Evolutionary conservation across 2,888 invertebrate species (phyloP), one percentile per base, ranked within the genome.

Genomic region (Shargacucullia verbasci): DNA sequence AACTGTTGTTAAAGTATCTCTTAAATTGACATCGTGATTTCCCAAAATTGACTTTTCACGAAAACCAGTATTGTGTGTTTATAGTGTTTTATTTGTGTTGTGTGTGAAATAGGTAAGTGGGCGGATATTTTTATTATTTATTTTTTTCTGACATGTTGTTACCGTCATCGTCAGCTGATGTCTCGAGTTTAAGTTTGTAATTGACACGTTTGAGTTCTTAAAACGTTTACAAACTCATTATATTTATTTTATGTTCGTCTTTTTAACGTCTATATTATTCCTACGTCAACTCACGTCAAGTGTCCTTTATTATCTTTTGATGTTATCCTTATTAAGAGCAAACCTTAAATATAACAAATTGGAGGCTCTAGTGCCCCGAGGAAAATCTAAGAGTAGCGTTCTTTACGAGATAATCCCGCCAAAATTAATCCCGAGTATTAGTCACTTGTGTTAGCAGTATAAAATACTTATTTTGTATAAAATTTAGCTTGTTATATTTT

Each of bases 91-190:
- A 50, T 70, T 58, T 70, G 75, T 75, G 66, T 68, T 71, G 70
- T 76, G 76, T 73, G 72, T 72, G 66, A 70, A 62, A 46, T 68
- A 73, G 76, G 76, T 76, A 58, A 76, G 76, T 73, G 48, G 43
- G 49, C 29, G 38, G 41, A 47, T 43, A 25, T 59, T 57, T 65
- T 60, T 60, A 47, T 59, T 57, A 11, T 53, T 39, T 59, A 43
- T 43, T 63, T 69, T n/a, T 39, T 64, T 50, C 20, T 59, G 41
- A 55, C 47, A 33, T 66, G 53, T 62, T 63, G 5, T 60, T 43
- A 25, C 50, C 33, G 57, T 69, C 76, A 71, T 53, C 33, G 57
- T 69, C 76, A 71, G 73, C 71, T 76, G 73, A 59, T 65, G 45
- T 39, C 54, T 5, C 6, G 34, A 50, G 39, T 48, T 53, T 40